A percentile compares a stretch with the other conserved stretches of the same genome.
These are phyloP conservation scores for Helicoverpa assulta DNA, from an alignment of 2,888 invertebrate genomes.

Conservation along the genomic window DNA sequence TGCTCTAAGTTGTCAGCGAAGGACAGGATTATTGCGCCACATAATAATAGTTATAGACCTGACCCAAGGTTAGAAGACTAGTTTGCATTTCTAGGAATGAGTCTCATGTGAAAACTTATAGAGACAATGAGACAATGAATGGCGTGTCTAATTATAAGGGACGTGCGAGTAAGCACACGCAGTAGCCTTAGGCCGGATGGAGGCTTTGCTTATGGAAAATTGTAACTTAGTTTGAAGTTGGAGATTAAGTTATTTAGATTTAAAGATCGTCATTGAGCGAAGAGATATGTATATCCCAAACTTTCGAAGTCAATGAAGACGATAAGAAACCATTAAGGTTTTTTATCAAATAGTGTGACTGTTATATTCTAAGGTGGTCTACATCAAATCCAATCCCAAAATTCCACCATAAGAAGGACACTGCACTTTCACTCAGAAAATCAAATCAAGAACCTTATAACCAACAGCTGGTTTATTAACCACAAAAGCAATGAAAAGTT, in stretches of 20 bases:
- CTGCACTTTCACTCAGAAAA: constrained; percentile 28
- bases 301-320: no score
- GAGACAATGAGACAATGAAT: constrained; percentile 48
- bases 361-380: no score
- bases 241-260: background rate
- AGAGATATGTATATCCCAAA: no score
- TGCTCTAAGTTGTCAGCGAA: constrained; percentile 32
- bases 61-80: constrained; percentile 33
- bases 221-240: constrained; percentile 11
- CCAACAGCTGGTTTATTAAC: constrained; percentile 29
- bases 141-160: constrained; percentile 52
- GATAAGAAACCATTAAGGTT: no score
- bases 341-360: no score
- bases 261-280: no score
- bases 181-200: constrained; percentile 18
- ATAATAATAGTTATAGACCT: constrained; percentile 43
- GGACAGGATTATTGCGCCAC: constrained; percentile 46
- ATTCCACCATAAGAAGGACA: background rate
- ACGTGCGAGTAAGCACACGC: constrained; percentile 47
- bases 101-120: constrained; percentile 51
- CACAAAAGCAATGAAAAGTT: constrained; percentile 34
- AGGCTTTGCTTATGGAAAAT: constrained; percentile 15
- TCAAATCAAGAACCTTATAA: constrained; percentile 29
- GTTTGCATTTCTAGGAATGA: constrained; percentile 51
- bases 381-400: no score